phyloP scores from a whole-genome alignment of 2,113 vertebrate species.

The Alces alces region DNA sequence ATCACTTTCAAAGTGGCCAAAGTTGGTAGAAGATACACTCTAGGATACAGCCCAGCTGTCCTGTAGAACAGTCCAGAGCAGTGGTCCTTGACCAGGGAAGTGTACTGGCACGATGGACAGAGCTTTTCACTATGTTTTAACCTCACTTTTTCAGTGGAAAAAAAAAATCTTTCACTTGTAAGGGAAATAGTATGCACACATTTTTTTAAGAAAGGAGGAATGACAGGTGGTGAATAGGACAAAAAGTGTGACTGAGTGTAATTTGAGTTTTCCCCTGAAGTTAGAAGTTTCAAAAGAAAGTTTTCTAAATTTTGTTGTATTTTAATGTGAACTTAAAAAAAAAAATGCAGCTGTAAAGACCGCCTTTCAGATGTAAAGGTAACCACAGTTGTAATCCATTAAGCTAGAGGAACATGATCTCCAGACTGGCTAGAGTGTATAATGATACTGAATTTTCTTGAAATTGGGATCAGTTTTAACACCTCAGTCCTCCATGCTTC shows the following conservation, averaged over 20 bases:
- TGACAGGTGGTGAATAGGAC: neutral
- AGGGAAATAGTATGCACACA: neutral
- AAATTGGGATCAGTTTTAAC: slow-evolving; percentile 14
- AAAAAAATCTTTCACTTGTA: neutral
- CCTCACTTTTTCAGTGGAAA: neutral
- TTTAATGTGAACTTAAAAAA: slow-evolving; percentile 23
- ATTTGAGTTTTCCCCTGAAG: neutral
- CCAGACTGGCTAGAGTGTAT: neutral
- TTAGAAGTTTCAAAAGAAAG: neutral
- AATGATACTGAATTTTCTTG: neutral
- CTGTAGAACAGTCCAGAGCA: neutral
- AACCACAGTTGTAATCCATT: neutral
- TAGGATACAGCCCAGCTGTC: neutral
- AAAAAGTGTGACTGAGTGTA: neutral
- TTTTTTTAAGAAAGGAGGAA: slow-evolving; percentile 10
- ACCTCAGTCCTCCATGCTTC: neutral
- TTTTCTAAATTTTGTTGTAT: neutral
- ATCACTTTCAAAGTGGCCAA: neutral
- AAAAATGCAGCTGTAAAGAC: neutral
- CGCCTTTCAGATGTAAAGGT: neutral
- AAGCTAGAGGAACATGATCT: neutral
- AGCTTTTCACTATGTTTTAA: slow-evolving; percentile 6
- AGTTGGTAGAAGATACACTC: neutral
- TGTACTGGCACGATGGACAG: neutral
- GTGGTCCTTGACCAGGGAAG: neutral